Percentiles rank a stretch among this genome's conserved stretches.
Conservation (phyloP, 2,797 vertebrate species). For the Lepilemur ruficaudatus region DNA sequence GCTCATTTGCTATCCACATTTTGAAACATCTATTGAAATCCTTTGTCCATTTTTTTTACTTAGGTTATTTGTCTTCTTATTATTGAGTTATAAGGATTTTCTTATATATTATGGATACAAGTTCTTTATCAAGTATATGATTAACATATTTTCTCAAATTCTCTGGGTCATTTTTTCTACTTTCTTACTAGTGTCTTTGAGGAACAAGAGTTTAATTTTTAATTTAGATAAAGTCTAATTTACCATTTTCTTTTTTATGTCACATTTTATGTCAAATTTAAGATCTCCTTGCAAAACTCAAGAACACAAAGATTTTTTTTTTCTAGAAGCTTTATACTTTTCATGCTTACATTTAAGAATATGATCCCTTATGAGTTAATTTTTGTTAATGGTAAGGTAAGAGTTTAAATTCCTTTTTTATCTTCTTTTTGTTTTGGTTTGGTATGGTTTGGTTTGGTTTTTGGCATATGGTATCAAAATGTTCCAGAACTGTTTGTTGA, state of each 20-base stretch:
- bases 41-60: neutral
- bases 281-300: conserved; percentile 22
- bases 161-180: neutral
- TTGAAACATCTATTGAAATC: neutral
- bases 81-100: neutral
- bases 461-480: neutral
- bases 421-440: neutral
- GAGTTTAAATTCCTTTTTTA: neutral
- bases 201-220: neutral
- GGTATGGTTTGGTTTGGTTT: neutral
- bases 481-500: neutral
- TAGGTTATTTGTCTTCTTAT: neutral
- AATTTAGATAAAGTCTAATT: neutral
- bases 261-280: neutral
- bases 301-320: neutral
- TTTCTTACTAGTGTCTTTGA: neutral
- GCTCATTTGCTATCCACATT: neutral
- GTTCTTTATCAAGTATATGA: neutral
- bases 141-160: neutral
- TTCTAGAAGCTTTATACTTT: neutral
- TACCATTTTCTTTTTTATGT: neutral
- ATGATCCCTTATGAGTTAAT: neutral
- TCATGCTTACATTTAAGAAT: neutral
- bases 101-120: neutral
- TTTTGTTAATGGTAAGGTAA: neutral